These are phyloP conservation scores for Callionymus lyra DNA, from an alignment of 2,113 vertebrate genomes.

Conservation along the genomic window DNA sequence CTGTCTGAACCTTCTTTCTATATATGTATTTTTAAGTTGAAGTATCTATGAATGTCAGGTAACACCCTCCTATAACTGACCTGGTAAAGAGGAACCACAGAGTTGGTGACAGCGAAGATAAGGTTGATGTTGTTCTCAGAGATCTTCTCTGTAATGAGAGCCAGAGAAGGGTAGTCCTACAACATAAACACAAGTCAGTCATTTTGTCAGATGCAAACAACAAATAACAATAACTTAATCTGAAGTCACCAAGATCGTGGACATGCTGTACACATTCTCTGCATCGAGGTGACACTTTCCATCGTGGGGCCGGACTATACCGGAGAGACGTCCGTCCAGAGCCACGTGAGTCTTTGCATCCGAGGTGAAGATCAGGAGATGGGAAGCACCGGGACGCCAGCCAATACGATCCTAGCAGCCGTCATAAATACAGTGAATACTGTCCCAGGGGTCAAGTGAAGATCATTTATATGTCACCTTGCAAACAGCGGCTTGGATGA, in stretches of 20 bases:
- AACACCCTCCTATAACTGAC: constrained; percentile 68
- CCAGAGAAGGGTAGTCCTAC: constrained; percentile 94
- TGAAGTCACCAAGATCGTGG: constrained; percentile 79
- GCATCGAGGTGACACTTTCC: constrained; percentile 79
- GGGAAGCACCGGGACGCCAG: constrained; percentile 90
- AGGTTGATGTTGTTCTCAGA: constrained; percentile 97
- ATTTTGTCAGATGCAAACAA: background rate
- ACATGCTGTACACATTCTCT: constrained; percentile 82
- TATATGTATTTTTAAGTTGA: too few relatives aligned
- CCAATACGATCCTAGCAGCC: constrained; percentile 81
- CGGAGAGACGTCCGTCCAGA: constrained; percentile 85
- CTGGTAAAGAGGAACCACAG: constrained; percentile 79
- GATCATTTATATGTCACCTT: constrained; percentile 59
- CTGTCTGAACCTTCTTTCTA: too few relatives aligned
- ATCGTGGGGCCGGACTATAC: constrained; percentile 88
- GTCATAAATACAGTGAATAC: background rate
- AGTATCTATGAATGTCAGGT: too few relatives aligned
- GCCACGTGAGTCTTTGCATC: constrained; percentile 95
- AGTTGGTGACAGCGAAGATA: constrained; percentile 89
- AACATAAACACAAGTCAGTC: background rate
- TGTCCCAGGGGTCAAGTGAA: too few relatives aligned
- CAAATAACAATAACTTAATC: background rate
- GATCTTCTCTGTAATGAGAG: constrained; percentile 92
- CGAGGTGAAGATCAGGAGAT: constrained; percentile 91
- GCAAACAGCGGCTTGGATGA: constrained; percentile 92